A percentile compares a stretch with the other conserved stretches of the same genome.
phyloP scores from a whole-genome alignment of 2,797 vertebrate species.

The Salarias fasciatus region DNA sequence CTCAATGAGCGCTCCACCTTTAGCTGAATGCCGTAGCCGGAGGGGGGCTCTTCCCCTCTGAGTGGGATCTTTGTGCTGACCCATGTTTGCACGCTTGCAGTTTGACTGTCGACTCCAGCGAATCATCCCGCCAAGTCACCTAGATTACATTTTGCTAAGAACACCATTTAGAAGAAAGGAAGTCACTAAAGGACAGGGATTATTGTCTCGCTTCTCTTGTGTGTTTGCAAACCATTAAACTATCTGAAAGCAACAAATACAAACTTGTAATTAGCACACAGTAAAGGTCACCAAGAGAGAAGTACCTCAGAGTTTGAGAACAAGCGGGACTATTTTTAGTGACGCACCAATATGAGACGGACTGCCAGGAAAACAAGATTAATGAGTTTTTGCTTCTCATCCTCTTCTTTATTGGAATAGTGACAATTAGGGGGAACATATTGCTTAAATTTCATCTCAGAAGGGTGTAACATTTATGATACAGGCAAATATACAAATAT shows the following conservation, averaged over 20 bases:
- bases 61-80: slow-evolving; percentile 61
- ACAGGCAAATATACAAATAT: slow-evolving; percentile 1
- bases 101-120: slow-evolving; percentile 55
- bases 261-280: no score
- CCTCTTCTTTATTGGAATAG: not conserved
- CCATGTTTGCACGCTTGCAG: slow-evolving; percentile 50
- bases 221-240: no score
- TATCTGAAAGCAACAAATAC: no score
- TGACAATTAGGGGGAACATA: not conserved
- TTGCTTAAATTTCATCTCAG: not conserved
- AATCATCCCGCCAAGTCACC: slow-evolving; percentile 48
- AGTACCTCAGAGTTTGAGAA: not conserved
- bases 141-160: not conserved
- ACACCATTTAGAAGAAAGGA: not conserved
- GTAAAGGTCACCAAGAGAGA: no score
- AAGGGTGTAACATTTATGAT: slow-evolving; percentile 3
- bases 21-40: slow-evolving; percentile 60
- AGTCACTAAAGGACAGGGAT: no score
- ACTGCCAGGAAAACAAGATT: not conserved
- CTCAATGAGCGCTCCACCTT: slow-evolving; percentile 71
- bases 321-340: not conserved
- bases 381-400: not conserved
- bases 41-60: slow-evolving; percentile 54
- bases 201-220: not conserved
- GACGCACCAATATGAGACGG: not conserved